Percentiles rank a stretch among this genome's conserved stretches.
Conservation (phyloP, 2,113 vertebrate species). For the Paracanthobrama guichenoti region DNA sequence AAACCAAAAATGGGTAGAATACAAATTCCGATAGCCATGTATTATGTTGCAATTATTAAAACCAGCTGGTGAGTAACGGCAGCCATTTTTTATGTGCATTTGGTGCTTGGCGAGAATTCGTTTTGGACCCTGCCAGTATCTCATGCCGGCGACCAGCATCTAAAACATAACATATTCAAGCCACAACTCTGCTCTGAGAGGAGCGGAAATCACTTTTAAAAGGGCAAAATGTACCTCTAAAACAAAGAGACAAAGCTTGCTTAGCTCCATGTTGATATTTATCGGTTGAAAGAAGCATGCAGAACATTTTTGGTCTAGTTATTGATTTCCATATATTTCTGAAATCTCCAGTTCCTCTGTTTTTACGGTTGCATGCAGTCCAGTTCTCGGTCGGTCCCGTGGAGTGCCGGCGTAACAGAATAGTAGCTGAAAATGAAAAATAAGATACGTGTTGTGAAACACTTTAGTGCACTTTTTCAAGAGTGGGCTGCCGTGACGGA, state of each 20-base stretch:
- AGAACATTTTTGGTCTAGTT: neutral
- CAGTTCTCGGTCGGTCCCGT: neutral
- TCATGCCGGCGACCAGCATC: neutral
- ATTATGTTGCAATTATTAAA: neutral
- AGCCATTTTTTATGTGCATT: neutral
- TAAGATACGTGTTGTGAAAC: constrained; percentile 21
- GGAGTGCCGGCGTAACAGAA: neutral
- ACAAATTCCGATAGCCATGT: neutral
- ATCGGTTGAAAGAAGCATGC: neutral
- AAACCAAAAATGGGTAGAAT: neutral
- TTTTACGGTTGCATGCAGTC: neutral
- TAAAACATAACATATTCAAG: neutral
- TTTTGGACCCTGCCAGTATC: neutral
- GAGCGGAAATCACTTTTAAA: constrained; percentile 12
- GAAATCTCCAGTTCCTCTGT: neutral
- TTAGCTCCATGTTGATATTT: constrained; percentile 14
- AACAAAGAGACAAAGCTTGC: neutral
- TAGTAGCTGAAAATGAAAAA: constrained; percentile 23
- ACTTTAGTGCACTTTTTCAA: constrained; percentile 24
- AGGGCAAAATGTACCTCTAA: constrained; percentile 23
- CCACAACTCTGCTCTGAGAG: neutral
- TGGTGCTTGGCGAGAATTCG: neutral
- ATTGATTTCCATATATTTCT: constrained; percentile 15
- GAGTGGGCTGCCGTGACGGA: constrained; percentile 13
- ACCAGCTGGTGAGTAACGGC: neutral